Evolutionary conservation across 1,140 invertebrate genomes (phyloP).

Genomic region (Trachymyrmex septentrionalis): DNA sequence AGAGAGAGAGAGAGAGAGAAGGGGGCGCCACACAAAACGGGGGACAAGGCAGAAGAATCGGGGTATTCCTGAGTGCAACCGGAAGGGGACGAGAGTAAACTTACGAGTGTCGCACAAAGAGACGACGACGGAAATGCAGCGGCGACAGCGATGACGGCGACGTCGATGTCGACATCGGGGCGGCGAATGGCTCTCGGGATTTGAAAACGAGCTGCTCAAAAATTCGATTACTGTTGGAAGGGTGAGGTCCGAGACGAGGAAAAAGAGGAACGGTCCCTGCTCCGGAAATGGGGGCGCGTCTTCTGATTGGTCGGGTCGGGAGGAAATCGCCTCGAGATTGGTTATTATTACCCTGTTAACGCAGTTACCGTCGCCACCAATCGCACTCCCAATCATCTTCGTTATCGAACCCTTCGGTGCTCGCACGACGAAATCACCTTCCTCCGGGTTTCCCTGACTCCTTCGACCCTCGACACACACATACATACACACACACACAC

Average conservation of each 20-base stretch:
- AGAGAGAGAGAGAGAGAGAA: not conserved
- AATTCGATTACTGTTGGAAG: constrained; percentile 80
- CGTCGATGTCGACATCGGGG: constrained; percentile 9
- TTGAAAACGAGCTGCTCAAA: constrained; percentile 81
- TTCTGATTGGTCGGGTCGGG: constrained; percentile 84
- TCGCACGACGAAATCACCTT: constrained; percentile 73
- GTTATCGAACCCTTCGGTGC: constrained; percentile 78
- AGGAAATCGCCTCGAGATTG: constrained; percentile 86
- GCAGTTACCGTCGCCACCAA: constrained; percentile 80
- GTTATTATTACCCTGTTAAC: constrained; percentile 86
- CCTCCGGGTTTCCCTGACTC: constrained; percentile 51
- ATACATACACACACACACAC: too few species aligned
- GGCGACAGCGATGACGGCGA: constrained; percentile 32
- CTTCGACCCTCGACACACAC: constrained; percentile 55
- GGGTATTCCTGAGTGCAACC: constrained; percentile 28
- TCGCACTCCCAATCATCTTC: constrained; percentile 81
- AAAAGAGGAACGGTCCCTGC: constrained; percentile 46
- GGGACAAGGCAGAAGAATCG: not conserved
- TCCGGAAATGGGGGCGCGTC: constrained; percentile 84
- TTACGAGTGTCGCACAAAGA: constrained; percentile 63
- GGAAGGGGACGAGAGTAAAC: constrained; percentile 52
- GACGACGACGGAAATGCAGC: constrained; percentile 56
- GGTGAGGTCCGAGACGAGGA: not conserved
- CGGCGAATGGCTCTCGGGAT: constrained; percentile 72
- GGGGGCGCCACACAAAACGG: not conserved